Evolutionary conservation across 2,888 invertebrate species (phyloP).

Genomic region (Agrochola macilenta): DNA sequence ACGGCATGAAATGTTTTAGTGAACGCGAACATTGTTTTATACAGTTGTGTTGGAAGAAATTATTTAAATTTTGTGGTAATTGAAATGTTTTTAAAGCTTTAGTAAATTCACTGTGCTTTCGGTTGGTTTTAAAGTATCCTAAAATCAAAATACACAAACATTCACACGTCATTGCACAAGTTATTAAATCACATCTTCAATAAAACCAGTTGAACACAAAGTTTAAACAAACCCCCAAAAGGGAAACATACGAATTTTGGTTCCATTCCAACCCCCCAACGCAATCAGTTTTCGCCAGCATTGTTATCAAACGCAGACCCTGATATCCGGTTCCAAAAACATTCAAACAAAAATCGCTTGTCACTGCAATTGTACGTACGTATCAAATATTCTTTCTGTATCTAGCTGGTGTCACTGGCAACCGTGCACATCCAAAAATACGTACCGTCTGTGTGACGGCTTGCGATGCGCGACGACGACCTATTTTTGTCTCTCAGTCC

Average conservation of each 20-base stretch:
- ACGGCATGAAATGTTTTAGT: slow-evolving; percentile 50
- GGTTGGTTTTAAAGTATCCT: not conserved
- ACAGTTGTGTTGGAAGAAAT: not conserved
- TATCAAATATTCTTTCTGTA: slow-evolving; percentile 60
- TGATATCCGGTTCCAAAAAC: slow-evolving; percentile 7
- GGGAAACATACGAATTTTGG: not conserved
- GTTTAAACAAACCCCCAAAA: not conserved
- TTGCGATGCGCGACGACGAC: slow-evolving; percentile 70
- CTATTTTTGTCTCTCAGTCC: slow-evolving; percentile 72
- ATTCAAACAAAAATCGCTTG: slow-evolving; percentile 35
- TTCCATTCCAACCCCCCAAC: not conserved
- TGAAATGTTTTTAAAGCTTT: not conserved
- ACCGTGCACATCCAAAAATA: slow-evolving; percentile 78
- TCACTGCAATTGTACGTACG: slow-evolving; percentile 49
- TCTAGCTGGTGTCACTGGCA: slow-evolving; percentile 71
- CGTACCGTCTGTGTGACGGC: slow-evolving; percentile 70
- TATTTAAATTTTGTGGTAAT: not conserved
- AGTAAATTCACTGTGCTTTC: not conserved
- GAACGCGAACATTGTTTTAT: slow-evolving; percentile 31
- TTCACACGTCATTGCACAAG: not conserved
- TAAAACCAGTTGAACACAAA: slow-evolving; percentile 1
- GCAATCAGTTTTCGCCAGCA: slow-evolving; percentile 5
- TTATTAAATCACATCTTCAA: not conserved
- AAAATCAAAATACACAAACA: not conserved
- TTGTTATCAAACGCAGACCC: slow-evolving; percentile 28